A percentile compares a stretch with the other conserved stretches of the same genome.
Conservation (phyloP, 2,888 invertebrate genomes). For the Antitype chi region DNA sequence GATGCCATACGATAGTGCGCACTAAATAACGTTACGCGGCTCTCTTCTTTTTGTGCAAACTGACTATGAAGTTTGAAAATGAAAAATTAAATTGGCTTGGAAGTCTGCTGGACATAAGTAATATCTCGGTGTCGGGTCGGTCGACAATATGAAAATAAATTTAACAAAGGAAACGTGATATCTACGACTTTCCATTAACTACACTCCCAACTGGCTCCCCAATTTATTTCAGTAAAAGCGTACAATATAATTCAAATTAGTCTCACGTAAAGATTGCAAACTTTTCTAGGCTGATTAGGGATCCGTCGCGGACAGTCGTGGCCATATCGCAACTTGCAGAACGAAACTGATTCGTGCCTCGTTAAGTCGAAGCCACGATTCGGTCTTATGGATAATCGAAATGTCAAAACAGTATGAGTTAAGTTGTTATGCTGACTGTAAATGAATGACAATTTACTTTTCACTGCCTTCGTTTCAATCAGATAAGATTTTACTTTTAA, state of each 20-base stretch:
- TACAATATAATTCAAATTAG: not conserved
- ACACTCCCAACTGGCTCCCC: not conserved
- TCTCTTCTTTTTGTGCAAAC: too few species aligned
- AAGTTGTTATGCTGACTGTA: constrained; percentile 9
- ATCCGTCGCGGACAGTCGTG: constrained; percentile 14
- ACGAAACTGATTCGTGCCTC: constrained; percentile 33
- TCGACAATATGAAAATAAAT: constrained; percentile 1
- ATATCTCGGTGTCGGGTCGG: too few species aligned
- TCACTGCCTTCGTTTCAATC: constrained; percentile 22
- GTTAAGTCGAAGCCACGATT: not conserved
- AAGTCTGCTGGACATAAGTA: too few species aligned
- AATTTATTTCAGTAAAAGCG: not conserved
- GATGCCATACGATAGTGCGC: too few species aligned
- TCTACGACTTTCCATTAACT: not conserved
- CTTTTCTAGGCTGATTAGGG: constrained; percentile 6
- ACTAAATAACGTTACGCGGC: too few species aligned
- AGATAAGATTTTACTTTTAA: constrained; percentile 30
- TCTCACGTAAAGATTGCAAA: constrained; percentile 18
- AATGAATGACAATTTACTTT: constrained; percentile 10
- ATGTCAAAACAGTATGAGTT: constrained; percentile 26
- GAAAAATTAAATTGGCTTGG: too few species aligned
- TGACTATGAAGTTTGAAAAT: too few species aligned
- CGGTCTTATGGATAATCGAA: constrained; percentile 19
- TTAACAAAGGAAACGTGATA: not conserved
- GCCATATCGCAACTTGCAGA: constrained; percentile 17